Base-by-base conservation (phyloP, 1,140 invertebrate genomes). In the Mycetomoellerius zeteki region DNA sequence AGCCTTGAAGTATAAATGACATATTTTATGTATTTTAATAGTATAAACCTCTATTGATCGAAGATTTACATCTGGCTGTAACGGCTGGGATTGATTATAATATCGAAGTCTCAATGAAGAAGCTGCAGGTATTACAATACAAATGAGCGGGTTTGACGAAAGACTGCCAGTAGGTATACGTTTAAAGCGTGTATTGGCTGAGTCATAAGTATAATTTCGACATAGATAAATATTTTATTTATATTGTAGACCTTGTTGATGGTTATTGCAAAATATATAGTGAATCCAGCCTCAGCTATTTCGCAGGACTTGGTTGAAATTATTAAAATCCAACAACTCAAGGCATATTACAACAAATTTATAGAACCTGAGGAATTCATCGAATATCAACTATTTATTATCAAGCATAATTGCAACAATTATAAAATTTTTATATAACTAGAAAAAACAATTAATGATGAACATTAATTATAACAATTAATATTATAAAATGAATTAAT, bases 51-150 rank as follows among this genome's bases (percentile, higher is more conserved):
- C 92, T 97, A 27, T 93, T 98, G 21, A 94, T 95, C 86, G 98
- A 98, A 95, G 96, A 97, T 92, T 95, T 97, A 0, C 98, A 98
- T 94, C 97, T 97, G 37, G 98, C 98, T 3, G 95, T 96, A 5
- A 96, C 97, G 92, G 98, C 98, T 19, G 97, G 98, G 54, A 94
- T 98, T 19, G 94, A 95, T 24, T 97, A 97, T 92, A 94, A 93
- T 0, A 93, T 98, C 33, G 94, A 93, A 72, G 92, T 96, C 0
- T 96, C 0, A 91, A 94, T 8, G 97, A 97, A 43, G 97, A 96
- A 92, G 98, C 0, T 37, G 8, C 7, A 37, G 33, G 98, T 6
- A 86, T 98, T 14, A 93, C 96, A 0, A 92, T 99, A 2, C 97
- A 97, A 94, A 95, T 98, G 10, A 95, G 94, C 88, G 98, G 98